These are phyloP conservation scores for Dallia pectoralis DNA, from an alignment of 2,797 vertebrate genomes.

Conservation along the genomic window DNA sequence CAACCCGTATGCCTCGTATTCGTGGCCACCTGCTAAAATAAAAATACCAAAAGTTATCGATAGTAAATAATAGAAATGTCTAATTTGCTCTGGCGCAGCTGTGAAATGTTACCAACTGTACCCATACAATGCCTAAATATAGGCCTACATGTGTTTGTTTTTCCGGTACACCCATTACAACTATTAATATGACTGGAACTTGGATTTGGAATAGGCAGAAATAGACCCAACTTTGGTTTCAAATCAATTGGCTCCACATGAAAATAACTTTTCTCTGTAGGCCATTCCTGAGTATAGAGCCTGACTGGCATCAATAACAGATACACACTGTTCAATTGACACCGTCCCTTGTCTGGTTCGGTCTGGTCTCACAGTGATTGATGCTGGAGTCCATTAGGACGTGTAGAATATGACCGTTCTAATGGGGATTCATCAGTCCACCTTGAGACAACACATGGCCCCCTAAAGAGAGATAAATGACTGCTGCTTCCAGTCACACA, in stretches of 20 bases:
- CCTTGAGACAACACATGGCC: constrained; percentile 68
- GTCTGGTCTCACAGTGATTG: constrained; percentile 51
- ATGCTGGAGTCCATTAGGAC: constrained; percentile 72
- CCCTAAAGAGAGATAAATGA: constrained; percentile 75
- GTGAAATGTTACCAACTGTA: not conserved
- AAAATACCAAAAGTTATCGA: no score
- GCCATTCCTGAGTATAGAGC: not conserved
- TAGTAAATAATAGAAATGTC: no score
- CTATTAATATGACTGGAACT: not conserved
- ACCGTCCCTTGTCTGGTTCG: constrained; percentile 22
- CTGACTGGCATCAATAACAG: not conserved
- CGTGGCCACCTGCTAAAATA: no score
- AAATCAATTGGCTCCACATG: not conserved
- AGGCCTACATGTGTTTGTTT: not conserved
- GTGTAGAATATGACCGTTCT: constrained; percentile 68
- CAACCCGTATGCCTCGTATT: not conserved
- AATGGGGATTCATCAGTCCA: constrained; percentile 74
- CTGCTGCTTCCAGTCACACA: constrained; percentile 60
- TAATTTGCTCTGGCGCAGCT: not conserved
- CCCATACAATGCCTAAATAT: not conserved
- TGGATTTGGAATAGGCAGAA: not conserved
- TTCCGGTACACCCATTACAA: not conserved
- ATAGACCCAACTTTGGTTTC: not conserved
- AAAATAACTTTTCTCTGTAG: not conserved
- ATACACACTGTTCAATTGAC: not conserved